Base-by-base conservation (phyloP, 1,140 invertebrate species). In the Calycopis cecrops region DNA sequence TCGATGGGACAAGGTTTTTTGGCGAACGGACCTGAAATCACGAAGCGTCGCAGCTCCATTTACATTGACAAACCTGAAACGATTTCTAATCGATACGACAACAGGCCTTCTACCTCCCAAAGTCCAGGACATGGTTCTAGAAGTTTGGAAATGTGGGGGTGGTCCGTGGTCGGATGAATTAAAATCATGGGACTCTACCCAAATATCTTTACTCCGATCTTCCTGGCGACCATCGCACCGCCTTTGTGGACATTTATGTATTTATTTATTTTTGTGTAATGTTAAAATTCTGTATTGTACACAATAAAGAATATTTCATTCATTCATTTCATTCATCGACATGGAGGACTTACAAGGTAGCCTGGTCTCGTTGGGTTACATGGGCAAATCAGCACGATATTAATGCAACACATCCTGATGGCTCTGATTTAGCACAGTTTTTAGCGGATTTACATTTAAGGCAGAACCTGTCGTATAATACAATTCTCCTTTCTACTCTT, bases 401-500 rank as follows among this genome's bases (percentile, higher is more conserved):
- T 14, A 12, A 51, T 33, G 3, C 16, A 9, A 17, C 4, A 3
- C 4, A 47, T 7, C 60, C 56, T 3, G 35, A 35, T 12, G 58
- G 57, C 3, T 38, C 49, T 1, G 11, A 60, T 11, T 49, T 67
- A 33, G 60, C 58, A 17, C 35, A 40, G 38, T 67, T 67, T 33
- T 33, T 67, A 12, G 18, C 55, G 42, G 55, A 63, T 33, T 47
- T 63, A 9, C 34, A 53, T 40, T 37, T 50, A 48, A 54, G 51
- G 12, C 21, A 57, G 21, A n/a, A 21, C 14, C 35, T 52, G 18
- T 37, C 18, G 0, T 52, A 52, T n/a, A 21, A 52, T 10, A 52
- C 35, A n/a, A 52, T 51, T 11, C 11, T 18, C 18, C 37, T 37
- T 9, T 61, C 52, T 10, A 85, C 91, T 56, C 87, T 58, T 38